Base-by-base conservation (phyloP, 1,140 invertebrate genomes). In the Nasonia longicornis region DNA sequence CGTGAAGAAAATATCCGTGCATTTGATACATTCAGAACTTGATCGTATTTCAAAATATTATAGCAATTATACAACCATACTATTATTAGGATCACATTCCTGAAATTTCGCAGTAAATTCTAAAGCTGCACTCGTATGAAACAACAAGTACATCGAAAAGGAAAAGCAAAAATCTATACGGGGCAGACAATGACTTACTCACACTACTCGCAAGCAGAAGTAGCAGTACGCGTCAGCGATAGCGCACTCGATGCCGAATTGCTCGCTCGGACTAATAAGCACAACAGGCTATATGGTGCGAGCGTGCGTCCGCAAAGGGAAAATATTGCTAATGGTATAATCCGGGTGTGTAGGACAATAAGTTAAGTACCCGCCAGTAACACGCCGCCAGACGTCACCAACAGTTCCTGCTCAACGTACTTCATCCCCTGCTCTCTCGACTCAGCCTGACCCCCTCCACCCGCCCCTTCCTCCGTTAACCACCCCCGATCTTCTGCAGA, bases 241-340 rank as follows among this genome's bases (percentile, higher is more conserved):
- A 71, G 42, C 42, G 22, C 71, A 63, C 52, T 75, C 42, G 52
- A 63, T 75, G 82, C 85, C 84, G 83, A 84, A 88, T 88, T 87
- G 86, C 84, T 84, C 82, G 85, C 84, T 82, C 84, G 83, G 84
- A 85, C 85, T 88, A 88, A 87, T 86, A 85, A 88, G 86, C 85
- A 86, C 86, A 88, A 88, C 86, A 85, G 87, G 85, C 85, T 58
- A 58, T 58, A 58, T 58, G 77, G 10, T 58, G 52, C 2, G 3
- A 58, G 14, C 52, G 52, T 58, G 20, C 38, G 10, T 74, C 84
- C 87, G 82, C 85, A 86, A 87, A 84, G 83, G 84, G 84, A 88
- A 88, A 88, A 88, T 87, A 87, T 87, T 88, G 86, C 85, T 87
- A 88, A 88, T 87, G 86, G 85, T 86, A 87, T 87, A 87, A 87